Percentiles rank a stretch among this genome's conserved stretches.
Conservation (phyloP, 2,888 invertebrate genomes). For the Nomada lathburiana region DNA sequence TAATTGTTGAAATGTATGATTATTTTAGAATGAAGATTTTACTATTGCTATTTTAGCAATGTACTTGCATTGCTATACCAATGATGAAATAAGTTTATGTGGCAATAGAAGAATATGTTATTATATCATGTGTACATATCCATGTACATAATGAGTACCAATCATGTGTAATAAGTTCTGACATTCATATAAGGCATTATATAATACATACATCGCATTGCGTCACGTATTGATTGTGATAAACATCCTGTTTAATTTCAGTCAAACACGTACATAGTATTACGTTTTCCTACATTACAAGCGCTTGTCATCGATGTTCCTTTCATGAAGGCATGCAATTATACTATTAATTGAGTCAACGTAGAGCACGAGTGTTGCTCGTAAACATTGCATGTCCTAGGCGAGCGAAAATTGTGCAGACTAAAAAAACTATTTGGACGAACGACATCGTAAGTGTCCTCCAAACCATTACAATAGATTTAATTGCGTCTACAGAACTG, state of each 20-base stretch:
- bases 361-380: neutral
- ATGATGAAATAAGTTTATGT: too few relatives aligned
- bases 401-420: neutral
- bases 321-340: neutral
- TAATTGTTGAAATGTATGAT: too few relatives aligned
- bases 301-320: neutral
- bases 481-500: too few relatives aligned
- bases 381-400: neutral
- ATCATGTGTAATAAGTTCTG: neutral
- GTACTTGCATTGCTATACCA: too few relatives aligned
- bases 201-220: neutral
- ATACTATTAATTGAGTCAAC: constrained; percentile 3
- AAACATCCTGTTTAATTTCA: neutral
- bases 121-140: too few relatives aligned
- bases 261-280: neutral
- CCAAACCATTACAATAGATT: too few relatives aligned
- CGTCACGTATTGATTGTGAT: neutral
- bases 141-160: too few relatives aligned
- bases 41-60: too few relatives aligned
- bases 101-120: too few relatives aligned
- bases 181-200: neutral
- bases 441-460: neutral
- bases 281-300: neutral
- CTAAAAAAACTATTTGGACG: neutral
- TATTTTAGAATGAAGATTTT: too few relatives aligned